Conservation (phyloP, 2,888 invertebrate genomes). For the Drepanosiphum platanoidis region DNA sequence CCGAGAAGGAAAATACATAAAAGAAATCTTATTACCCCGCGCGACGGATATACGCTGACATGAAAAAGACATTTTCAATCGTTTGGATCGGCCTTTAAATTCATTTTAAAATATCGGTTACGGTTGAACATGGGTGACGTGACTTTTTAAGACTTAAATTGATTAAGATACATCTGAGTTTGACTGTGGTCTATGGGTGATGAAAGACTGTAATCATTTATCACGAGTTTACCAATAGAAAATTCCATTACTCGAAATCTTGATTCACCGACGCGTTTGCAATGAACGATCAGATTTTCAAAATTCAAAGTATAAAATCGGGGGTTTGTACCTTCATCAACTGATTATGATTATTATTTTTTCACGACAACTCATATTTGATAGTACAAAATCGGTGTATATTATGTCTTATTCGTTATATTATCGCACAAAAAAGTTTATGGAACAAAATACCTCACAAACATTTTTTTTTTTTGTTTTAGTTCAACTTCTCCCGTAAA, state of each 20-base stretch:
- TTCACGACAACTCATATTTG: too few relatives aligned
- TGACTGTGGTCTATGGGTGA: neutral
- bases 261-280: neutral
- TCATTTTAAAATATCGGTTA: neutral
- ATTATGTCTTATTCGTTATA: too few relatives aligned
- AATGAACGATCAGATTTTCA: neutral
- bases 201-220: neutral
- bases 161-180: neutral
- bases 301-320: neutral
- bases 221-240: neutral
- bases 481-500: too few relatives aligned
- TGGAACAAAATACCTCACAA: too few relatives aligned
- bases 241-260: neutral
- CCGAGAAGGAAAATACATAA: neutral
- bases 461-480: too few relatives aligned
- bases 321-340: too few relatives aligned
- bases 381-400: too few relatives aligned
- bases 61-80: neutral
- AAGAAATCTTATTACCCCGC: neutral
- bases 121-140: neutral
- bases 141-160: neutral
- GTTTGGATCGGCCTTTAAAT: neutral
- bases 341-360: too few relatives aligned
- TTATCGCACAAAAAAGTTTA: too few relatives aligned
- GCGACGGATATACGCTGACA: neutral